Evolutionary conservation across 2,113 vertebrate species (phyloP).

Genomic region (Piaya cayana): DNA sequence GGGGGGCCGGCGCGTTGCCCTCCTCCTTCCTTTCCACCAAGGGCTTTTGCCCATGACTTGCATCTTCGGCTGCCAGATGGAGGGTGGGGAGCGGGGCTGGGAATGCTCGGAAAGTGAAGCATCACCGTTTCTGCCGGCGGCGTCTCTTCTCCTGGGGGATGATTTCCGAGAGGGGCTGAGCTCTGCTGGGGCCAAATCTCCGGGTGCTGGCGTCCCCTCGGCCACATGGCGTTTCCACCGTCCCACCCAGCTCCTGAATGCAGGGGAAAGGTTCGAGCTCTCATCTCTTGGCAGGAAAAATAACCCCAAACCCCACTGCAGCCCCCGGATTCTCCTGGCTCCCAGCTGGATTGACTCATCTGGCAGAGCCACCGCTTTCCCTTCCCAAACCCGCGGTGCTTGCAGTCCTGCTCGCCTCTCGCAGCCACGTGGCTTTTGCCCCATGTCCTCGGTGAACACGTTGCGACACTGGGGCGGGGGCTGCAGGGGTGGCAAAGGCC

Average conservation of each 20-base stretch:
- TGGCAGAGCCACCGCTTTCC: background rate
- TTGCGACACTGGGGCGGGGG: background rate
- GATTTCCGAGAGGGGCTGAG: background rate
- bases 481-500: background rate
- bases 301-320: background rate
- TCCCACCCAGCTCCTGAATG: conserved; percentile 11
- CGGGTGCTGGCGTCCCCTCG: background rate
- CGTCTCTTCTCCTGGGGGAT: background rate
- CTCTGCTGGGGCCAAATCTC: background rate
- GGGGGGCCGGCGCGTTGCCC: background rate
- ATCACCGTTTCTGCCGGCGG: background rate
- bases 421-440: background rate
- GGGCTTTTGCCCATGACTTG: conserved; percentile 21
- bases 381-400: background rate
- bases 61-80: conserved; percentile 34
- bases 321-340: background rate
- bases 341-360: background rate
- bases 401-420: background rate
- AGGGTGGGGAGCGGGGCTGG: conserved; percentile 27
- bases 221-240: background rate
- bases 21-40: background rate
- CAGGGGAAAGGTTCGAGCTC: conserved; percentile 1
- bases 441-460: accelerated
- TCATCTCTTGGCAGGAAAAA: background rate
- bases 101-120: conserved; percentile 29